Evolutionary conservation across 2,797 vertebrate genomes (phyloP).

Genomic region (Falco naumanni): DNA sequence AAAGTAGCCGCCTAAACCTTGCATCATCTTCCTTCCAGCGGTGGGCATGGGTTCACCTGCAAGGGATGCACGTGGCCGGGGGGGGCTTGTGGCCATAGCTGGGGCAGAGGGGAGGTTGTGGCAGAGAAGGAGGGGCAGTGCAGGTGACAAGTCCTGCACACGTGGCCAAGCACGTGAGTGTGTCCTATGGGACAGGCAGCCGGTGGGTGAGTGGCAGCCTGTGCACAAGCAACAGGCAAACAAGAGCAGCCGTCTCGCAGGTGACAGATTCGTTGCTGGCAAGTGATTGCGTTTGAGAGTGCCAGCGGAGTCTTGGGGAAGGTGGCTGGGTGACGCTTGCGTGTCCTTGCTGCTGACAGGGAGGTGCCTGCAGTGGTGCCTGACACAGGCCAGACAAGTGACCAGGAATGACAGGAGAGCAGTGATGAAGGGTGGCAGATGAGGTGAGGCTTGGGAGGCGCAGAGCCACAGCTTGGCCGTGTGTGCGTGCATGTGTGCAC

Average conservation of each 20-base stretch:
- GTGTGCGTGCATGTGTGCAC: not conserved
- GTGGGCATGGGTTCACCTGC: not conserved
- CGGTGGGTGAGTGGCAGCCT: not conserved
- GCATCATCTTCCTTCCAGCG: fast-evolving
- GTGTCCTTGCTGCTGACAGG: not conserved
- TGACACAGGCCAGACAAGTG: not conserved
- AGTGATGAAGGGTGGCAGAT: not conserved
- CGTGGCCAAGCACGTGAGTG: not conserved
- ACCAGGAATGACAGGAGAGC: not conserved
- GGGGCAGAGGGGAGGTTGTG: not conserved
- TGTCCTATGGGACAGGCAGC: not conserved
- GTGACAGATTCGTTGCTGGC: not conserved
- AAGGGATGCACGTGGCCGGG: fast-evolving
- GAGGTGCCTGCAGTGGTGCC: not conserved
- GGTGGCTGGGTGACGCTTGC: not conserved
- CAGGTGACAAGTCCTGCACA: not conserved
- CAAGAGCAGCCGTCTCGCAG: fast-evolving
- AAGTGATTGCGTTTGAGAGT: not conserved
- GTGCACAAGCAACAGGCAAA: not conserved
- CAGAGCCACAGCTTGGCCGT: not conserved
- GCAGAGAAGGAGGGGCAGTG: not conserved
- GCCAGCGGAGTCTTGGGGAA: not conserved
- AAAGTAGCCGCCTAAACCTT: slow-evolving; percentile 9
- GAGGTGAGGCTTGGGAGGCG: not conserved
- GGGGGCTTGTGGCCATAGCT: not conserved